A percentile compares a stretch with the other conserved stretches of the same genome.
phyloP scores from a whole-genome alignment of 1,140 invertebrate genomes.

The Andrena cerasifolii region DNA sequence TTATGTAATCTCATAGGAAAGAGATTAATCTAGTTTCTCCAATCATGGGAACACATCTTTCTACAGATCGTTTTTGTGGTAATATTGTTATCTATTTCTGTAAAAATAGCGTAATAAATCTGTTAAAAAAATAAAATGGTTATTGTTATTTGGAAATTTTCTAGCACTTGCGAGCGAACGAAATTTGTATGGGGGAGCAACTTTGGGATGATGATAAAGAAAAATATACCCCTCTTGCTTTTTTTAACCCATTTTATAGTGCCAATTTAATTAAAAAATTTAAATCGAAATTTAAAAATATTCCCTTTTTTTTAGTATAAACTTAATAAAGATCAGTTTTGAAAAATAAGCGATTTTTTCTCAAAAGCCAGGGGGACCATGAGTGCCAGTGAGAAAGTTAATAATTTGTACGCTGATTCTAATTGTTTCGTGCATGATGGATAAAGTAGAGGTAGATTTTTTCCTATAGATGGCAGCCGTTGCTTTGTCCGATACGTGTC shows the following conservation, averaged over 20 bases:
- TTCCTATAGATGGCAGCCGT: conserved; percentile 5
- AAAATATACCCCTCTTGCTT: no score
- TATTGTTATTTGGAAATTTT: neutral
- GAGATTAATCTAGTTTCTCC: neutral
- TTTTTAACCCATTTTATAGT: no score
- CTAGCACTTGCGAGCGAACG: no score
- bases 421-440: neutral
- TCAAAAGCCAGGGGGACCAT: no score
- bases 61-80: neutral
- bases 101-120: conserved; percentile 6
- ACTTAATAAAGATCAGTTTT: no score
- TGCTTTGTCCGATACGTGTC: neutral
- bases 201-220: no score
- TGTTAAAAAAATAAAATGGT: neutral
- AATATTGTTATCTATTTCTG: conserved; percentile 1
- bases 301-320: no score
- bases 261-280: no score
- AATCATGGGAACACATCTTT: neutral
- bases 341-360: no score
- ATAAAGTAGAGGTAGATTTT: neutral
- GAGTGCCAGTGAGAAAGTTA: no score
- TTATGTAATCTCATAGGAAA: neutral
- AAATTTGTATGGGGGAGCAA: no score
- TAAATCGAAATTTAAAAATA: no score
- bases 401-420: neutral